Evolutionary conservation across 2,113 vertebrate genomes (phyloP).

Genomic region (Gracilinanus agilis): DNA sequence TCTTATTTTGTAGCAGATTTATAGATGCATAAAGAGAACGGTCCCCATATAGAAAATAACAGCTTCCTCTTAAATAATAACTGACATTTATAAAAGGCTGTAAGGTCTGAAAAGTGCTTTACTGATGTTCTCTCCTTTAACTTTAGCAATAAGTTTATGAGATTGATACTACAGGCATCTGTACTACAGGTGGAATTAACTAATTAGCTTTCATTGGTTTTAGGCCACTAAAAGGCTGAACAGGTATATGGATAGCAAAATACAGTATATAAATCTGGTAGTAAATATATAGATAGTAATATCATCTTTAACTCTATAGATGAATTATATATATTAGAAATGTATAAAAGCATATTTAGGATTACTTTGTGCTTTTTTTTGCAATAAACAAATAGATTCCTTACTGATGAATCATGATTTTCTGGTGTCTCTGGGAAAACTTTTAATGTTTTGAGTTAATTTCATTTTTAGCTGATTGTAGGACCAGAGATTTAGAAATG

Average conservation of each 20-base stretch:
- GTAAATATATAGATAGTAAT: not conserved
- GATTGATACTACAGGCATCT: not conserved
- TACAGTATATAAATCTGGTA: slow-evolving; percentile 19
- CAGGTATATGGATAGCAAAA: not conserved
- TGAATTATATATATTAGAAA: not conserved
- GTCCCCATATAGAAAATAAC: not conserved
- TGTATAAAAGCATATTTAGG: not conserved
- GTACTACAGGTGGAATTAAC: not conserved
- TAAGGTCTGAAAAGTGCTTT: not conserved
- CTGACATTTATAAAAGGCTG: not conserved
- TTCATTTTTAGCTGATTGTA: slow-evolving; percentile 25
- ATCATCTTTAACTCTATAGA: slow-evolving; percentile 2
- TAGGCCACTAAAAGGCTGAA: not conserved
- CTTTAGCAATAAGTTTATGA: not conserved
- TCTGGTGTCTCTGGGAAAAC: slow-evolving; percentile 10
- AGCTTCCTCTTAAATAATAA: not conserved
- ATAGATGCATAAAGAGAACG: not conserved
- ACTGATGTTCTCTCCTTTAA: not conserved
- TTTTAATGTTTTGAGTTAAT: not conserved
- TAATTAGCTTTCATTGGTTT: slow-evolving; percentile 24
- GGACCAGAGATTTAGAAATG: not conserved
- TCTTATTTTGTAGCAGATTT: not conserved
- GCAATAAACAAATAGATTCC: slow-evolving; percentile 23
- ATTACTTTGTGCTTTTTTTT: slow-evolving; percentile 12
- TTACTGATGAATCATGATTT: slow-evolving; percentile 16